phyloP scores from a whole-genome alignment of 1,140 invertebrate species.

The Drosophila nasuta region DNA sequence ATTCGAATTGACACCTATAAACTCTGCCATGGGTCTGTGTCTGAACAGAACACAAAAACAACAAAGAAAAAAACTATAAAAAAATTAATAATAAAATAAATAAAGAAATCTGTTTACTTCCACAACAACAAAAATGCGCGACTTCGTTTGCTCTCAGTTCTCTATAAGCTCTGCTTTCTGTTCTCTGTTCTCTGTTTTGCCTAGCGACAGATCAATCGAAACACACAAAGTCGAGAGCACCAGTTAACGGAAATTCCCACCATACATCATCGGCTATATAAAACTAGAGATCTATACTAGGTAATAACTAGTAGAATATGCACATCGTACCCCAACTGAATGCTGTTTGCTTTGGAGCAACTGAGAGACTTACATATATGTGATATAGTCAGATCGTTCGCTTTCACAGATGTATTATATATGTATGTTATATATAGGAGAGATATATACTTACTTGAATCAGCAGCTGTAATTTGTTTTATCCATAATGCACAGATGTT shows the following conservation, averaged over 20 bases:
- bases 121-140: constrained; percentile 61
- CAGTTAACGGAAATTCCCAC: constrained; percentile 76
- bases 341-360: constrained; percentile 10
- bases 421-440: constrained; percentile 13
- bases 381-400: constrained; percentile 31
- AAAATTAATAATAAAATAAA: constrained; percentile 78
- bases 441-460: constrained; percentile 24
- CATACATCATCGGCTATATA: constrained; percentile 76
- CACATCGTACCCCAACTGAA: neutral
- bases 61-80: constrained; percentile 40
- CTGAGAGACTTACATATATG: neutral
- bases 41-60: constrained; percentile 50
- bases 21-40: constrained; percentile 76
- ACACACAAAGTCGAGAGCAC: constrained; percentile 42
- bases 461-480: constrained; percentile 44
- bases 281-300: constrained; percentile 50
- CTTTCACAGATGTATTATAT: constrained; percentile 3
- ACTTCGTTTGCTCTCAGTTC: constrained; percentile 28
- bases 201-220: constrained; percentile 50
- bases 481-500: constrained; percentile 48
- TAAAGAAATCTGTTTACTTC: constrained; percentile 83
- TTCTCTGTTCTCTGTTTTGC: neutral
- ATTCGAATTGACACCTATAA: constrained; percentile 62
- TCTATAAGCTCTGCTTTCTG: neutral
- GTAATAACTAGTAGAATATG: constrained; percentile 16